Percentiles rank a stretch among this genome's conserved stretches.
Conservation (phyloP, 2,113 vertebrate species). For the rat (Rattus norvegicus) region GRCr8 NC_086020.1:41590001-41590500, state of each 20-base stretch:
- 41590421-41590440: not conserved
- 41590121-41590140: conserved; percentile 89
- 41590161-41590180: conserved; percentile 20
- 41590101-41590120: conserved; percentile 84
- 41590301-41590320: conserved; percentile 72
- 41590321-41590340: conserved; percentile 87
- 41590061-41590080: conserved; percentile 86
- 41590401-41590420: conserved; percentile 58
- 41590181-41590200: conserved; percentile 64
- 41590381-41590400: conserved; percentile 40
- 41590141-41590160: conserved; percentile 82
- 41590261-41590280: conserved; percentile 63
- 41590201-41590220: conserved; percentile 22
- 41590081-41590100: conserved; percentile 84
- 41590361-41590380: conserved; percentile 58
- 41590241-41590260: conserved; percentile 44
- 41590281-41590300: conserved; percentile 65
- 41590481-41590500: not conserved
- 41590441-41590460: conserved; percentile 30
- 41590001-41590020: conserved; percentile 85
- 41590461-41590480: conserved; percentile 53
- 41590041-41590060: conserved; percentile 77
- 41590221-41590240: conserved; percentile 67
- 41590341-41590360: conserved; percentile 78
- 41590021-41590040: conserved; percentile 38